Evolutionary conservation across 2,797 vertebrate species (phyloP), one percentile per base, ranked within the genome.

Genomic region (Yasuhikotakia modesta): DNA sequence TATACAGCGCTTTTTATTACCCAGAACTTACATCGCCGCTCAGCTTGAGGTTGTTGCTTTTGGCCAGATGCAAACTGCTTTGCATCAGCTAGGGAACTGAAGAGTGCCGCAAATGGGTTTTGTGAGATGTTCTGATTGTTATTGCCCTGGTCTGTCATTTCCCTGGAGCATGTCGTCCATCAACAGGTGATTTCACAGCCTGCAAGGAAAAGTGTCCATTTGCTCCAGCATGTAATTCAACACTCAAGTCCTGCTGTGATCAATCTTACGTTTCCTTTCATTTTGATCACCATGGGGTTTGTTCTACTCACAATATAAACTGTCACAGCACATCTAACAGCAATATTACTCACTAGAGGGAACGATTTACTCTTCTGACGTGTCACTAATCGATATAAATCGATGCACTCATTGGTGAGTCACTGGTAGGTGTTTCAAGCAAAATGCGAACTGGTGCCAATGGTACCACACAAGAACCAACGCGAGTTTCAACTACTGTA

Each of bases 131-230:
- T 97, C 88, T 94, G 93, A 93, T 99, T 99, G 93, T 97, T 98
- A 92, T 98, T 99, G 90, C 97, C 97, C 91, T 97, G 97, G 95
- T 99, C 97, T 90, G 96, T 98, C 97, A 99, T 99, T 91, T 96
- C 96, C 94, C 86, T 90, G 85, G 88, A 91, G 89, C 90, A 86
- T 24, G 88, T 80, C 91, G 84, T 90, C 90, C 93, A 92, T 93
- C 80, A 87, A 93, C 84, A 81, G 27, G 71, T 77, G 70, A 66
- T 65, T 58, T 43, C 35, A 64, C 71, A 70, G 76, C 64, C 81
- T 81, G 74, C 3, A 52, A 21, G 22, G 16, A 66, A 22, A 6
- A 76, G 22, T 21, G 81, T 79, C 78, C 88, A 70, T 8, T 35
- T 60, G 19, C 58, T 12, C 2, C 7, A 39, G 5, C 14, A 69